Percentiles rank a stretch among this genome's conserved stretches.
These are phyloP conservation scores for Morpho helenor DNA, from an alignment of 2,888 invertebrate species.

Conservation along the genomic window DNA sequence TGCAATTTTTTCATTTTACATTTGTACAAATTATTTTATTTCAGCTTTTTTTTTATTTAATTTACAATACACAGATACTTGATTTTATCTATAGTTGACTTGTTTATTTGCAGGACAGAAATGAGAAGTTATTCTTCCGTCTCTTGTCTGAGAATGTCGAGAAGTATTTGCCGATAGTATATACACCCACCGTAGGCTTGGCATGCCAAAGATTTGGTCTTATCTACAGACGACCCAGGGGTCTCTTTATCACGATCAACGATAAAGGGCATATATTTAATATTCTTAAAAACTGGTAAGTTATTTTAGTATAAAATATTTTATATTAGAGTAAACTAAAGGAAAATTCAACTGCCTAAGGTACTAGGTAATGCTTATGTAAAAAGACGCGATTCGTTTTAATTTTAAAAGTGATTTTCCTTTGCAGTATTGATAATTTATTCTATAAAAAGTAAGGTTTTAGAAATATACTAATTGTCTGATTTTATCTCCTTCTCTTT, in stretches of 20 bases:
- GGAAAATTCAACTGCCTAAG: too few relatives aligned
- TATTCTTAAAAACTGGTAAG: conserved; percentile 94
- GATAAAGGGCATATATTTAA: conserved; percentile 96
- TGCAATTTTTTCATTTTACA: background rate
- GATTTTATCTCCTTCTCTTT: too few relatives aligned
- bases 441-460: too few relatives aligned
- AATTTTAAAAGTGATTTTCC: too few relatives aligned
- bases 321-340: too few relatives aligned
- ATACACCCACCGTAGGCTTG: conserved; percentile 98
- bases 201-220: conserved; percentile 98
- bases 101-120: conserved; percentile 87
- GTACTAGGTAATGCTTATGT: too few relatives aligned
- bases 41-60: background rate
- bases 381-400: too few relatives aligned
- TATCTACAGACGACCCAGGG: conserved; percentile 95
- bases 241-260: conserved; percentile 96
- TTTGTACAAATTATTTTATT: background rate
- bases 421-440: too few relatives aligned
- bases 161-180: conserved; percentile 97
- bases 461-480: too few relatives aligned
- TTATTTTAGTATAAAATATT: conserved; percentile 17
- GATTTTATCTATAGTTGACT: conserved; percentile 20
- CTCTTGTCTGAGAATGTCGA: conserved; percentile 95
- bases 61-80: conserved; percentile 15
- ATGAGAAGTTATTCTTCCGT: conserved; percentile 97